phyloP scores from a whole-genome alignment of 2,888 invertebrate species.

The Megamerina dolium region DNA sequence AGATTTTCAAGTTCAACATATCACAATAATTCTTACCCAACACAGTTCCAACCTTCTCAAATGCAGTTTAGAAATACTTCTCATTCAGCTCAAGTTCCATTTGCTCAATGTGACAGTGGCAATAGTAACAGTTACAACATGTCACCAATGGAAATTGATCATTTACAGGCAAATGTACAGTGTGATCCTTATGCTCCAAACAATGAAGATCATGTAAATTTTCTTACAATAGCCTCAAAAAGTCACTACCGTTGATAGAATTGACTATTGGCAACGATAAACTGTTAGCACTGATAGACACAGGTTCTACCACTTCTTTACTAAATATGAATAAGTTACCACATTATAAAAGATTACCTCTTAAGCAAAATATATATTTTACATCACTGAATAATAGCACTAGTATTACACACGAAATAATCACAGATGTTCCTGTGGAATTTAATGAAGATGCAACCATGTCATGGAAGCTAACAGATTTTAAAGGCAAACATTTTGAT shows the following conservation, averaged over 20 bases:
- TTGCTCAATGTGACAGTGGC: neutral
- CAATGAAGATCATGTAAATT: conserved; percentile 21
- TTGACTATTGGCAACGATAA: conserved; percentile 19
- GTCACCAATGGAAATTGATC: conserved; percentile 14
- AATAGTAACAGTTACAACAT: conserved; percentile 5
- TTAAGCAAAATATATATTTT: conserved; percentile 7
- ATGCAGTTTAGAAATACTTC: too few species aligned
- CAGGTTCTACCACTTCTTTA: conserved; percentile 19
- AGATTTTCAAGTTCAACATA: conserved; percentile 5
- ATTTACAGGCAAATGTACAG: conserved; percentile 13
- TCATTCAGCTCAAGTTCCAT: neutral
- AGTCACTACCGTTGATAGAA: conserved; percentile 20
- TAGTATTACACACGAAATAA: conserved; percentile 17
- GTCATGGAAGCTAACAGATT: conserved; percentile 20
- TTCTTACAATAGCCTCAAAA: conserved; percentile 18
- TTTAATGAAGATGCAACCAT: conserved; percentile 20
- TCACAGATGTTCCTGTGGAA: conserved; percentile 18
- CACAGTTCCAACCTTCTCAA: too few species aligned
- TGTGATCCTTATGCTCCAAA: conserved; percentile 8
- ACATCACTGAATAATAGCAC: conserved; percentile 16
- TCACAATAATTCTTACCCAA: too few species aligned
- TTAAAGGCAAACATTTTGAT: too few species aligned
- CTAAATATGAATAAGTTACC: conserved; percentile 15
- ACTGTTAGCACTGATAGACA: conserved; percentile 20
- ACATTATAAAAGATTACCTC: conserved; percentile 10